Conservation (phyloP, 1,140 invertebrate genomes). For the Aphelinus certus region DNA sequence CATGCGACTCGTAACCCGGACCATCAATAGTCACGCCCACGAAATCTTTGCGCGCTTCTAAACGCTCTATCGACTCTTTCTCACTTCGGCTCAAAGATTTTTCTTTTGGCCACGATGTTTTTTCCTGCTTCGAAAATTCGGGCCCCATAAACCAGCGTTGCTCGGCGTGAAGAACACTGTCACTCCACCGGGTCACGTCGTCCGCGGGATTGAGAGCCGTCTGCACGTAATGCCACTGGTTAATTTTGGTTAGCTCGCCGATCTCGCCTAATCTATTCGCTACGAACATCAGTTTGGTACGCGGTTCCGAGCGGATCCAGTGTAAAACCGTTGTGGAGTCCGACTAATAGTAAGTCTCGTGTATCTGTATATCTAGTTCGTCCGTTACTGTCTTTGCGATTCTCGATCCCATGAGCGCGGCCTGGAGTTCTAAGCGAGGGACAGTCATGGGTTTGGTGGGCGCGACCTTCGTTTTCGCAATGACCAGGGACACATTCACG, state of each 20-base stretch:
- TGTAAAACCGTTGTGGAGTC: neutral
- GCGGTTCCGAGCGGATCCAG: neutral
- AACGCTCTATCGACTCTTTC: neutral
- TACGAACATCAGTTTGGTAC: neutral
- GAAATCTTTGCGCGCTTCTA: neutral
- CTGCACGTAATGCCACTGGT: slow-evolving; percentile 8
- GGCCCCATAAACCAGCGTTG: slow-evolving; percentile 4
- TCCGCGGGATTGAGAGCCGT: neutral
- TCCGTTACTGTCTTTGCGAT: neutral
- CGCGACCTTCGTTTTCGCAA: slow-evolving; percentile 1
- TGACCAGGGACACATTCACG: neutral
- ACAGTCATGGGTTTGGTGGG: slow-evolving; percentile 8
- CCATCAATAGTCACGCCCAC: slow-evolving; percentile 38
- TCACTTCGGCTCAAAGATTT: neutral
- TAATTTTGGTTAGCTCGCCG: neutral
- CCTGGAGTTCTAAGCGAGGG: slow-evolving; percentile 14
- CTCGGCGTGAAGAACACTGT: too few relatives aligned
- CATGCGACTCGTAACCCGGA: slow-evolving; percentile 43
- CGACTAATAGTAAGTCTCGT: neutral
- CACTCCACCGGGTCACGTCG: neutral
- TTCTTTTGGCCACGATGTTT: neutral
- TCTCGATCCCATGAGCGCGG: slow-evolving; percentile 9
- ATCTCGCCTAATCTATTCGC: slow-evolving; percentile 11
- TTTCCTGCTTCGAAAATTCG: neutral
- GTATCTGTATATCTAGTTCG: slow-evolving; percentile 13